phyloP scores from a whole-genome alignment of 2,797 vertebrate genomes.

The Spea hammondii region DNA sequence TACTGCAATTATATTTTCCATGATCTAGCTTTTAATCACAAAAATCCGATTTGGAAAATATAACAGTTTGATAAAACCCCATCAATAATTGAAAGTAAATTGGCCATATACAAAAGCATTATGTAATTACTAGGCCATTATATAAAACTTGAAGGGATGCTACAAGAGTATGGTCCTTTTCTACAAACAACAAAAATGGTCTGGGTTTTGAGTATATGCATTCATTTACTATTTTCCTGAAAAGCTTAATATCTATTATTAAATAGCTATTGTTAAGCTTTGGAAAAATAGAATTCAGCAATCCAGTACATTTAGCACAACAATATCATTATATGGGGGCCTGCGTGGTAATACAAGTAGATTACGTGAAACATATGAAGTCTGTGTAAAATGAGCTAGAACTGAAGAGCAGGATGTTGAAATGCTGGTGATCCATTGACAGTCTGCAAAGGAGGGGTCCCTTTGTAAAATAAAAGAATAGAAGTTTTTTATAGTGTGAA shows the following conservation, averaged over 20 bases:
- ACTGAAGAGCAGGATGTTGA: background rate
- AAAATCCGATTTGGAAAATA: no score
- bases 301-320: background rate
- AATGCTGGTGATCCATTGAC: background rate
- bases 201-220: background rate
- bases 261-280: background rate
- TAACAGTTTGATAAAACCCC: no score
- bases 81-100: no score
- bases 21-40: no score
- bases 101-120: no score
- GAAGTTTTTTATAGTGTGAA: no score
- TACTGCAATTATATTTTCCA: no score
- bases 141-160: background rate
- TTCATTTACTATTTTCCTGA: no score
- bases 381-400: background rate
- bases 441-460: background rate
- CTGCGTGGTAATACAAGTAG: background rate
- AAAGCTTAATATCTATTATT: background rate
- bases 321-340: background rate
- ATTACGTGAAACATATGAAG: background rate
- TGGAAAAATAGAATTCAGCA: background rate
- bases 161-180: background rate
- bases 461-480: no score
- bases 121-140: no score
- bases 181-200: background rate